Percentiles rank a stretch among this genome's conserved stretches.
phyloP scores from a whole-genome alignment of 2,888 invertebrate genomes.

The Epirrhoe alternata region DNA sequence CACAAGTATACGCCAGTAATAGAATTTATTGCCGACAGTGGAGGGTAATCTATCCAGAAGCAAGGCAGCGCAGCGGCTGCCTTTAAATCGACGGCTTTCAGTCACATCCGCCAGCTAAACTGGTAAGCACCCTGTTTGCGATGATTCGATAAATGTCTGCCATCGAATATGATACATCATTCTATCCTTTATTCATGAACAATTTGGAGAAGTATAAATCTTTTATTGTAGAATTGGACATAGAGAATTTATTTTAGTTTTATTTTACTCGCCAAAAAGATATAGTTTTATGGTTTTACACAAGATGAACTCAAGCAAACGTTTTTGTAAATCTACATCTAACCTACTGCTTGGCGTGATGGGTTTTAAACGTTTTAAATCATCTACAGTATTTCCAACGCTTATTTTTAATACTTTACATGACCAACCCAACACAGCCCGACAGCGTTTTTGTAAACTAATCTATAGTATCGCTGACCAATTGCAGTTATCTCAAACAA shows the following conservation, averaged over 20 bases:
- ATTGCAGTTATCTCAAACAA: conserved; percentile 7
- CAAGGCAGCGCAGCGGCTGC: conserved; percentile 44
- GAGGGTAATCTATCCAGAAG: conserved; percentile 56
- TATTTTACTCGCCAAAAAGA: background rate
- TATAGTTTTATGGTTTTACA: background rate
- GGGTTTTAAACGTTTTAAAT: too few species aligned
- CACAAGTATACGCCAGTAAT: conserved; percentile 34
- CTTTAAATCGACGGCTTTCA: conserved; percentile 55
- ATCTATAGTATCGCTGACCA: conserved; percentile 12
- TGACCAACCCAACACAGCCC: background rate
- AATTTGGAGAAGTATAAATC: conserved; percentile 21
- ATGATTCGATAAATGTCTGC: conserved; percentile 42
- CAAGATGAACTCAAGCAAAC: too few species aligned
- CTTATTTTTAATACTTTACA: background rate
- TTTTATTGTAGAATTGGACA: conserved; percentile 12
- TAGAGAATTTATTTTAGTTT: conserved; percentile 4
- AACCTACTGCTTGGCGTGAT: too few species aligned
- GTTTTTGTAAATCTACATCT: too few species aligned
- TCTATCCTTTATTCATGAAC: conserved; percentile 34
- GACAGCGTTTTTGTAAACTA: background rate
- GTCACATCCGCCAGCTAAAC: conserved; percentile 48
- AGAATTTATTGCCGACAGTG: conserved; percentile 58
- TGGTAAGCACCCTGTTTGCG: conserved; percentile 40
- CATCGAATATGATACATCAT: conserved; percentile 39
- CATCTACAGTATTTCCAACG: too few species aligned